Evolutionary conservation across 37 sponge, comb jelly and placozoan genomes (phyloP), one percentile per base, ranked within the genome.

Genomic region (Tethya wilhelma): DNA sequence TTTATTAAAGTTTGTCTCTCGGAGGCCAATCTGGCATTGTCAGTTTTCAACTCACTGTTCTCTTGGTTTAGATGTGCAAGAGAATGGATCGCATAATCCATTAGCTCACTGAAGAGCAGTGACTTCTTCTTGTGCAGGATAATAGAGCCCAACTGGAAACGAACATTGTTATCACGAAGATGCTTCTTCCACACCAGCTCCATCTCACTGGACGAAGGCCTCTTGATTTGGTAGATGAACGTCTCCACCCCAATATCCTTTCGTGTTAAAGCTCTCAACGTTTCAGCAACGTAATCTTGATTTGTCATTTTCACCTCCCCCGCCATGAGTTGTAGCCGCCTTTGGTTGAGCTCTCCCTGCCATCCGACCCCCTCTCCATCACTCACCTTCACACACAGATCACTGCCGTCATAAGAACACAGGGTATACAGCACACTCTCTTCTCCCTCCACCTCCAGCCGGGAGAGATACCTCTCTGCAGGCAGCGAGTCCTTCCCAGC

Each of bases 121-220:
- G 25, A 4, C 9, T 14, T 9, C 14, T 14, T 49, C 9, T 19
- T 49, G 20, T 67, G 58, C 72, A 91, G 44, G 31, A 46, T 41
- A 9, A 73, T 70, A 22, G 39, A 12, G 39, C 91, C 91, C 45
- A 91, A 43, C 44, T 78, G 79, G 32, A 91, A 81, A 53, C 79
- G 77, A 34, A 91, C 66, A 40, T 86, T 78, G 41, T 91, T 80
- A 6, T 39, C 31, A 5, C 44, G 29, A 2, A 91, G 31, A 56
- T 86, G 87, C 44, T 78, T 81, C 84, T 91, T 91, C 87, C 87
- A 91, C 11, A 43, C 44, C 66, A 91, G 32, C 65, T 78, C 71
- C 56, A 85, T 42, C 17, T 28, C 11, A 49, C 69, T 56, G 23
- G 62, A 70, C 31, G 32, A 44, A 3, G 78, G 19, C 3, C 22